Evolutionary conservation across 2,888 invertebrate genomes (phyloP), one percentile per base, ranked within the genome.

Genomic region (Lobophora halterata): DNA sequence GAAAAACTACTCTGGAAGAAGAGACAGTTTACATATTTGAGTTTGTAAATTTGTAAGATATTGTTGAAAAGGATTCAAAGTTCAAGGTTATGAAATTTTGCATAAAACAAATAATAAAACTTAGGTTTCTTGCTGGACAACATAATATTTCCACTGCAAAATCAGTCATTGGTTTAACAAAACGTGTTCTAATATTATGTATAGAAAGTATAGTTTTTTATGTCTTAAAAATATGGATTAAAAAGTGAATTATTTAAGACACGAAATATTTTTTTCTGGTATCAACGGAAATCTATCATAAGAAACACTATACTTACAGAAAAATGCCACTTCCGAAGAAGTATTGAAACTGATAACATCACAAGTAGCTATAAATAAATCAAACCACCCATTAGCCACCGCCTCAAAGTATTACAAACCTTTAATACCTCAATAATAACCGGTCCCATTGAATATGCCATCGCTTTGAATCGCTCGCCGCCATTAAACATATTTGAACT

Each of bases 1-100:
- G 26, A 18, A 45, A 48, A 46, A 44, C 36, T 36, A 28, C 20
- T 24, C n/a, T 19, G 13, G 32, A 26, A n/a, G 10, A 30, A 13
- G 26, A 31, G 6, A 14, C 14, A 11, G 27, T 28, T 27, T 16
- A 16, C 2, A 12, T 8, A 17, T 18, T 10, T 16, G 2, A 2
- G 5, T 17, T 17, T n/a, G 5, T 27, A 9, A 3, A 2, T 25
- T 25, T 11, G 1, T n/a, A n/a, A n/a, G n/a, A n/a, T n/a, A n/a
- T n/a, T n/a, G n/a, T n/a, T n/a, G n/a, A n/a, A n/a, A n/a, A n/a
- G n/a, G n/a, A n/a, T n/a, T n/a, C n/a, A n/a, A n/a, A n/a, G n/a
- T n/a, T n/a, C n/a, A n/a, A n/a, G n/a, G n/a, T n/a, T n/a, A n/a
- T n/a, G n/a, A n/a, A n/a, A n/a, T n/a, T n/a, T n/a, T n/a, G n/a